These are phyloP conservation scores for Cataglyphis livida DNA, from an alignment of 2,888 invertebrate species.

Conservation along the genomic window DNA sequence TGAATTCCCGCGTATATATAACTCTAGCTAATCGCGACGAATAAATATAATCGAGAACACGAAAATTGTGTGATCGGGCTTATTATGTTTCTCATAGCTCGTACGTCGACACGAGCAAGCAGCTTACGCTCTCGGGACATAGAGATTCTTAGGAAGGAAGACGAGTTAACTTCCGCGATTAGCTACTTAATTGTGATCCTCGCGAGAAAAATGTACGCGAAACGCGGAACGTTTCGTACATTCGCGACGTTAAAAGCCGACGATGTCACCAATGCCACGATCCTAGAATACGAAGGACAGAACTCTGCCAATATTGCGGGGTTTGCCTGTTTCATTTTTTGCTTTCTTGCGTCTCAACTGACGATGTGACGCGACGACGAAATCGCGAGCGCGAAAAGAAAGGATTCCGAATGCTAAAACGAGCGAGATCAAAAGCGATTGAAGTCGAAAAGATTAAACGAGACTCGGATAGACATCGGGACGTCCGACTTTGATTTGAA, in stretches of 20 bases:
- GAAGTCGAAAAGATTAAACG: not conserved
- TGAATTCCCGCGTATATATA: not conserved
- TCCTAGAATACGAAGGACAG: constrained; percentile 1
- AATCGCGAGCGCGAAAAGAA: constrained; percentile 13
- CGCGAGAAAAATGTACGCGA: constrained; percentile 1
- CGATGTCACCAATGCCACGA: not conserved
- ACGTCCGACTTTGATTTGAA: not conserved
- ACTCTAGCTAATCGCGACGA: constrained; percentile 15
- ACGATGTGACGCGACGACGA: constrained; percentile 5
- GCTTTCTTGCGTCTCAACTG: not conserved
- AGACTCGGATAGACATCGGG: constrained; percentile 15
- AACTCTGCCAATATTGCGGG: not conserved
- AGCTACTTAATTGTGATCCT: constrained; percentile 16
- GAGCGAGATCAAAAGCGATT: constrained; percentile 9
- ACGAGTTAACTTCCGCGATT: constrained; percentile 35
- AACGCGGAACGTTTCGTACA: constrained; percentile 10
- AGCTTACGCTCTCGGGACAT: not conserved
- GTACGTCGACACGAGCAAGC: not conserved
- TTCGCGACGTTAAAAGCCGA: not conserved
- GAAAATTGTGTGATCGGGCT: constrained; percentile 20
- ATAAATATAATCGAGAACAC: constrained; percentile 34
- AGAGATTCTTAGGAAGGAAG: constrained; percentile 35
- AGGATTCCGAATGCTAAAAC: not conserved
- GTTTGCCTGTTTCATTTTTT: not conserved
- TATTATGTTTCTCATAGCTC: constrained; percentile 23